phyloP scores from a whole-genome alignment of 1,140 invertebrate genomes.

The Drosophila micromelanica region DNA sequence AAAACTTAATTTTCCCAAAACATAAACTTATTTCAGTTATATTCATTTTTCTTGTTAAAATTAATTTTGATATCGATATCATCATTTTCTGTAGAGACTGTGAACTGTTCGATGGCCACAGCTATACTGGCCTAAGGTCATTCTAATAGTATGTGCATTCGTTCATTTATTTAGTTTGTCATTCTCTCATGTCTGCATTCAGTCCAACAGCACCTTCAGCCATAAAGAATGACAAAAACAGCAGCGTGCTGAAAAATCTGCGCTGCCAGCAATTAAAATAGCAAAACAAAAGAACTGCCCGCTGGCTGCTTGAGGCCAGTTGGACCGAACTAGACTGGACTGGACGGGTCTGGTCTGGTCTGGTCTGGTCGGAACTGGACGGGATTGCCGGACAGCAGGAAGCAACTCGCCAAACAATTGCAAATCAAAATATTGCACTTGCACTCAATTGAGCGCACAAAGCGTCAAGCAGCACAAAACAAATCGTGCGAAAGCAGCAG shows the following conservation, averaged over 20 bases:
- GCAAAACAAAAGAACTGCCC: slow-evolving; percentile 22
- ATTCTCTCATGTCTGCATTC: too few relatives aligned
- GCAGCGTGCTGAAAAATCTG: slow-evolving; percentile 13
- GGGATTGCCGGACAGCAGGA: slow-evolving; percentile 14
- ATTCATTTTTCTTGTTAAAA: too few relatives aligned
- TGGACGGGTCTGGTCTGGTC: background rate
- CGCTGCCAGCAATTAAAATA: slow-evolving; percentile 33
- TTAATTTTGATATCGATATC: background rate
- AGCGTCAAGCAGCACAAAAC: slow-evolving; percentile 58
- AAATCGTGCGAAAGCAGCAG: slow-evolving; percentile 64
- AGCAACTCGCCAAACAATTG: slow-evolving; percentile 58
- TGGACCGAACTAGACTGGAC: background rate
- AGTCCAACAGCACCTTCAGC: slow-evolving; percentile 4
- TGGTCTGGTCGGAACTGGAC: background rate
- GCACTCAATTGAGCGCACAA: slow-evolving; percentile 60
- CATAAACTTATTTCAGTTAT: too few relatives aligned
- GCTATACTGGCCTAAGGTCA: background rate
- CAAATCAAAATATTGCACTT: slow-evolving; percentile 77
- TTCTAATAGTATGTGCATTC: slow-evolving; percentile 2
- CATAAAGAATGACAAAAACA: slow-evolving; percentile 29
- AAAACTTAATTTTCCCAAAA: too few relatives aligned
- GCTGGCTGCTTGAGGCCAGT: background rate
- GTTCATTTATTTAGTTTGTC: slow-evolving; percentile 1
- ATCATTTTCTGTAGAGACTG: background rate
- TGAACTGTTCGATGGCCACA: background rate